A percentile compares a stretch with the other conserved stretches of the same genome.
These are phyloP conservation scores for Eulithis testata DNA, from an alignment of 2,888 invertebrate genomes.

Conservation along the genomic window DNA sequence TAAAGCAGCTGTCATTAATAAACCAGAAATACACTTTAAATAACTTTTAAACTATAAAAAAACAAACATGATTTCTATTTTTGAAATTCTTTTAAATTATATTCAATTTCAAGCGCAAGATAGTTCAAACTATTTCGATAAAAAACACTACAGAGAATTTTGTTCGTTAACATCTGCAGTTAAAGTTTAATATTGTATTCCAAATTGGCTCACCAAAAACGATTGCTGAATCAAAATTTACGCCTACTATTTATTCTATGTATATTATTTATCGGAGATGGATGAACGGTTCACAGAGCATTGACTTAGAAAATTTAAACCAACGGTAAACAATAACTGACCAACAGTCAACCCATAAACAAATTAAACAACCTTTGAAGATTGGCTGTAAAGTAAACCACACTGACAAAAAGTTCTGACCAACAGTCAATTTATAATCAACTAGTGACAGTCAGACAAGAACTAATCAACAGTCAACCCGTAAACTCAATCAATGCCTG, in stretches of 20 bases:
- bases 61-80: no score
- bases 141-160: no score
- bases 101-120: no score
- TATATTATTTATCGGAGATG: background rate
- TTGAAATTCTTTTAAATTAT: no score
- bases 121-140: no score
- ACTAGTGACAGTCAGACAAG: background rate
- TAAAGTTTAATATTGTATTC: conserved; percentile 15
- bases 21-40: no score
- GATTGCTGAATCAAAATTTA: conserved; percentile 14
- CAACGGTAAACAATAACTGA: background rate
- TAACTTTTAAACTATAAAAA: no score
- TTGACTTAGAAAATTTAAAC: background rate
- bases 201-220: conserved; percentile 1
- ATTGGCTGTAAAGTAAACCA: background rate
- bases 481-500: background rate
- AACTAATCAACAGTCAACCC: background rate
- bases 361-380: background rate
- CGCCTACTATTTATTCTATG: conserved; percentile 3
- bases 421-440: background rate
- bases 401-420: background rate
- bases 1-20: no score
- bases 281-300: background rate
- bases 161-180: background rate
- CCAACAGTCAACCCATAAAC: background rate